Evolutionary conservation across 2,888 invertebrate genomes (phyloP).

Genomic region (Mesorhabditis spiculigera): DNA sequence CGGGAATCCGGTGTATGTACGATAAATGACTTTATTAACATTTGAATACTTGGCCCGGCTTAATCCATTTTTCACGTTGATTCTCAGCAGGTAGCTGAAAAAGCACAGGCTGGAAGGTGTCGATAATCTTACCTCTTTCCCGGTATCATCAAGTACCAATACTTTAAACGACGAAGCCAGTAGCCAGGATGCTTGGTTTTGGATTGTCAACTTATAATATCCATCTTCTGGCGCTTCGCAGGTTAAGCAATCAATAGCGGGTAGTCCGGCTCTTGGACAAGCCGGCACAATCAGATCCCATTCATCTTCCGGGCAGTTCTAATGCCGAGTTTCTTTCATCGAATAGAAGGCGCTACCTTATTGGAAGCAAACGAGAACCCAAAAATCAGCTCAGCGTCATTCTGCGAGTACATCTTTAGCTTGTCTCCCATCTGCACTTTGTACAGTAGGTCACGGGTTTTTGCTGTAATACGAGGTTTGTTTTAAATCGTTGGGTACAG

Average conservation of each 20-base stretch:
- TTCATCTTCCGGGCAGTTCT: constrained; percentile 18
- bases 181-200: constrained; percentile 35
- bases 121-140: constrained; percentile 1
- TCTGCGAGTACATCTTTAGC: constrained; percentile 34
- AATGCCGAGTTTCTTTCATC: not conserved
- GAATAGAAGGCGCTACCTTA: constrained; percentile 15
- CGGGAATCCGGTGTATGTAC: too few species aligned
- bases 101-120: not conserved
- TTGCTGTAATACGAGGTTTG: constrained; percentile 17
- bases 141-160: constrained; percentile 19
- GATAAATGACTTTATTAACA: too few species aligned
- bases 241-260: constrained; percentile 36
- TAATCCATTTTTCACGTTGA: constrained; percentile 1
- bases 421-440: constrained; percentile 24
- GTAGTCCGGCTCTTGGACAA: constrained; percentile 33
- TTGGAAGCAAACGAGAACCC: constrained; percentile 30
- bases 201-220: constrained; percentile 17
- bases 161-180: constrained; percentile 27
- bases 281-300: constrained; percentile 26
- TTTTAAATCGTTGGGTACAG: not conserved
- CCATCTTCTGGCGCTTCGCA: constrained; percentile 31
- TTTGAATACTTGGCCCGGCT: not conserved
- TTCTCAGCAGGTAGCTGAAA: not conserved
- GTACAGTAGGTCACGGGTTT: constrained; percentile 25
- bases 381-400: constrained; percentile 35